Percentiles rank a stretch among this genome's conserved stretches.
Conservation (phyloP, 2,888 invertebrate species). For the Nemurella pictetii region DNA sequence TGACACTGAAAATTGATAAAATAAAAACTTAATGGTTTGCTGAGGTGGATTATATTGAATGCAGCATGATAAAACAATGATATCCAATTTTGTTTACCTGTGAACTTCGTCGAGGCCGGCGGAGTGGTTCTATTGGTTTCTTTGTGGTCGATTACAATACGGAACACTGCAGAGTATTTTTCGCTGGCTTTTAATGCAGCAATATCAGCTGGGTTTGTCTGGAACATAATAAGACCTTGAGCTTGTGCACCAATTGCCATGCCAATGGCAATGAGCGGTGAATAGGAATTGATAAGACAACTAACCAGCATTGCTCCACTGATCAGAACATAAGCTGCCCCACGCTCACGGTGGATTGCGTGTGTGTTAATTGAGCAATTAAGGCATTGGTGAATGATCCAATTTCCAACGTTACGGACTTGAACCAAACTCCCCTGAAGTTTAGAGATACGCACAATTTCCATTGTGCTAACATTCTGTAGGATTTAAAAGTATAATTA, state of each 20-base stretch:
- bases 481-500: slow-evolving; percentile 41
- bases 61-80: not conserved
- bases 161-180: slow-evolving; percentile 72
- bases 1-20: slow-evolving; percentile 47
- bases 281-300: slow-evolving; percentile 40
- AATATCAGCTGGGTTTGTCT: slow-evolving; percentile 64
- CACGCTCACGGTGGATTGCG: slow-evolving; percentile 62
- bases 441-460: slow-evolving; percentile 58
- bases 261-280: not conserved
- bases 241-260: not conserved
- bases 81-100: slow-evolving; percentile 46
- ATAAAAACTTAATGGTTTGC: not conserved
- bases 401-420: slow-evolving; percentile 60
- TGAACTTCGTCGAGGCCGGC: slow-evolving; percentile 49
- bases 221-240: slow-evolving; percentile 46
- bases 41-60: not conserved
- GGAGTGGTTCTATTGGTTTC: slow-evolving; percentile 53
- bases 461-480: slow-evolving; percentile 59
- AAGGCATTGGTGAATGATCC: slow-evolving; percentile 65
- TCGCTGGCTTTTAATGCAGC: slow-evolving; percentile 63
- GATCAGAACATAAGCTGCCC: slow-evolving; percentile 59
- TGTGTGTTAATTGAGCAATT: slow-evolving; percentile 67
- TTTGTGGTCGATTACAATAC: slow-evolving; percentile 65
- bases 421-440: slow-evolving; percentile 62
- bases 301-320: slow-evolving; percentile 62